Evolutionary conservation across 2,888 invertebrate genomes (phyloP).

Genomic region (Cyclophora albipunctata): DNA sequence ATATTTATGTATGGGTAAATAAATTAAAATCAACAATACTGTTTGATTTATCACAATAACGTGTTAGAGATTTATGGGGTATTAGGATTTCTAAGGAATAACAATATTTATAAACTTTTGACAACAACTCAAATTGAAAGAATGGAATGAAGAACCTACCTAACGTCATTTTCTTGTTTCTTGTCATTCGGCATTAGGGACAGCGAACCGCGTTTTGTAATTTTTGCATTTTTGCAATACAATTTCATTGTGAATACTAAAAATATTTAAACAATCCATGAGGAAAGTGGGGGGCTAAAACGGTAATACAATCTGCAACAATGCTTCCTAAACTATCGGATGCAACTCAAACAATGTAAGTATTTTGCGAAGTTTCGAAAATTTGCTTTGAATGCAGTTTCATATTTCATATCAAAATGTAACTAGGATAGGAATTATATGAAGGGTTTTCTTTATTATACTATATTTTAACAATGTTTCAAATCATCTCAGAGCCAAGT

Average conservation of each 20-base stretch:
- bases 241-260: constrained; percentile 30
- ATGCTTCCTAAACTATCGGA: constrained; percentile 64
- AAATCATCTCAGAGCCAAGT: too few species aligned
- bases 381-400: constrained; percentile 12
- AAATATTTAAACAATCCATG: constrained; percentile 44
- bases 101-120: too few species aligned
- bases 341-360: constrained; percentile 69
- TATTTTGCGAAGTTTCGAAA: constrained; percentile 22
- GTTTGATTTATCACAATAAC: too few species aligned
- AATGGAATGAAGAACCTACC: constrained; percentile 20
- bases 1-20: too few species aligned
- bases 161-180: constrained; percentile 43
- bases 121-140: too few species aligned
- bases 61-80: too few species aligned
- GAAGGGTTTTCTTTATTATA: too few species aligned
- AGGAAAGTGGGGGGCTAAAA: constrained; percentile 38
- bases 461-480: too few species aligned
- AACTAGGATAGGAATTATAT: too few species aligned
- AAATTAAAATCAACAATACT: too few species aligned
- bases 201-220: constrained; percentile 44
- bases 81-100: too few species aligned
- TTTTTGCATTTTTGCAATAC: constrained; percentile 33
- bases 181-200: constrained; percentile 50
- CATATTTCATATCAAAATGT: too few species aligned
- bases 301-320: constrained; percentile 55